phyloP scores from a whole-genome alignment of 1,140 invertebrate genomes.

The Daktulosphaira vitifoliae region DNA sequence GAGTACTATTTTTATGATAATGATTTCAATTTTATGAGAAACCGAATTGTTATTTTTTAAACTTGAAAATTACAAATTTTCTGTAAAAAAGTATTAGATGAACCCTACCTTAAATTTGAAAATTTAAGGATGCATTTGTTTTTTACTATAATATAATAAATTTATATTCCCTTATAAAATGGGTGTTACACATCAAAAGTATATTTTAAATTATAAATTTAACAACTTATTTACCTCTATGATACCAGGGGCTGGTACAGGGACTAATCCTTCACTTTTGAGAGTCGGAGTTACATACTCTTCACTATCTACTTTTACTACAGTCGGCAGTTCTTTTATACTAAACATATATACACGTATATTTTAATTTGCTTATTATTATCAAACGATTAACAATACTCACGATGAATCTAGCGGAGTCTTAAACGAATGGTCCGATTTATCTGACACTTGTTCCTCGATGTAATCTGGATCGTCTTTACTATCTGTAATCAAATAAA shows the following conservation, averaged over 20 bases:
- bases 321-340: neutral
- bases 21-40: too few relatives aligned
- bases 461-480: slow-evolving; percentile 10
- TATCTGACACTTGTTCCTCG: neutral
- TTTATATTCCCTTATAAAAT: too few relatives aligned
- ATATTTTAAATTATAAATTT: too few relatives aligned
- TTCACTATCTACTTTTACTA: neutral
- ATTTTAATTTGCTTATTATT: neutral
- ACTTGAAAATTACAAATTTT: too few relatives aligned
- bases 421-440: neutral
- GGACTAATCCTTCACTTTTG: neutral
- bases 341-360: neutral
- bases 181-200: too few relatives aligned
- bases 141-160: too few relatives aligned
- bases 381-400: neutral
- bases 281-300: neutral
- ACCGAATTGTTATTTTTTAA: too few relatives aligned
- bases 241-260: slow-evolving; percentile 3
- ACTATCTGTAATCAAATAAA: slow-evolving; percentile 1
- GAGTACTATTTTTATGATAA: too few relatives aligned
- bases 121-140: too few relatives aligned
- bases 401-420: neutral
- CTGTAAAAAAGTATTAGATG: too few relatives aligned
- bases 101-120: too few relatives aligned
- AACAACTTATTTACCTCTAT: slow-evolving; percentile 1